Evolutionary conservation across 2,113 vertebrate genomes (phyloP), one percentile per base, ranked within the genome.

Genomic region (Eurystomus gularis): DNA sequence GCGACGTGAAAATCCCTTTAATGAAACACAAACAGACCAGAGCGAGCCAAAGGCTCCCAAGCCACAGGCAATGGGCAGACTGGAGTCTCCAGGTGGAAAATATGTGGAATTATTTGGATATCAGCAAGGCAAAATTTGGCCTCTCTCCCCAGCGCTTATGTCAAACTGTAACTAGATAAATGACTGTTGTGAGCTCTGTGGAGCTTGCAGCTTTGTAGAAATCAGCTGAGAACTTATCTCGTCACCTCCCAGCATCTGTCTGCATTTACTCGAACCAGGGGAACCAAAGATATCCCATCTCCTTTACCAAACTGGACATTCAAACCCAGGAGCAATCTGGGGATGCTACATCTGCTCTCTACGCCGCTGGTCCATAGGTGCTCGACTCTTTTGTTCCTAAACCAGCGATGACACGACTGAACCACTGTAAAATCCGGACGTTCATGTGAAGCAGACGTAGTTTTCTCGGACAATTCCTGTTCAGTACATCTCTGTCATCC

Each of bases 81-180:
- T 58, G 28, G 10, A 54, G 79, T 44, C 85, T 90, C 82, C 93
- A 94, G 79, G 86, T 94, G 95, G 90, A 95, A 95, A 96, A 86
- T 58, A 78, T 21, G 42, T 48, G 72, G 79, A 93, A 90, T 86
- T 92, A 70, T 68, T 60, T 90, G 96, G 88, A 16, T 88, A 92
- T 78, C 69, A 39, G 52, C 0, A 12, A 79, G 69, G 48, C 65
- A 84, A 25, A 78, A 42, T 25, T 29, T 42, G 69, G 93, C 82
- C n/a, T 26, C 55, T 40, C 31, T 46, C 42, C 57, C 16, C 68
- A 73, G 49, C 2, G 10, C 13, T 19, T 6, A 31, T 48, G 94
- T 60, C 88, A 68, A 37, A 48, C 42, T n/a, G 4, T 3, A 64
- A 52, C 4, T 48, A 68, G 37, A 18, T 5, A 52, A 82, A 48